Conservation (phyloP, 2,113 vertebrate genomes). For the Labeo catla region DNA sequence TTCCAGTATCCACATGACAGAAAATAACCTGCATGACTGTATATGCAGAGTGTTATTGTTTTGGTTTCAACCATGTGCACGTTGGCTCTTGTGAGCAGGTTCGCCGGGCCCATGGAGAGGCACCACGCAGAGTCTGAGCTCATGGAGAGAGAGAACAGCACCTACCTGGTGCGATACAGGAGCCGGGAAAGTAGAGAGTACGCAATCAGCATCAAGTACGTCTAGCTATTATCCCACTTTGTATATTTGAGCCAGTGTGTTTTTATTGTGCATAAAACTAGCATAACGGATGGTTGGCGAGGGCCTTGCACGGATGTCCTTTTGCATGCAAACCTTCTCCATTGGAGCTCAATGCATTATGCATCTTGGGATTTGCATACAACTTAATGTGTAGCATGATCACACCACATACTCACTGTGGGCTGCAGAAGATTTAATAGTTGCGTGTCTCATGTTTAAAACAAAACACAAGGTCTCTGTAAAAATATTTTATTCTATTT, state of each 20-base stretch:
- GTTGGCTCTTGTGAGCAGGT: conserved; percentile 75
- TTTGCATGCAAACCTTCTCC: conserved; percentile 18
- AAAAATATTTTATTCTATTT: neutral
- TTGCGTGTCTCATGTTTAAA: neutral
- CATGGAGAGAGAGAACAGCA: conserved; percentile 86
- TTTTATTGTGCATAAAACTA: neutral
- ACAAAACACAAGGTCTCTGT: neutral
- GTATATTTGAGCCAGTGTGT: neutral
- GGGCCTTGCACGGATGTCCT: neutral
- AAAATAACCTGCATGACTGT: conserved; percentile 16
- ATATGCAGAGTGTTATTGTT: conserved; percentile 54
- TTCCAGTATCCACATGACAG: conserved; percentile 15
- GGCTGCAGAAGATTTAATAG: conserved; percentile 17
- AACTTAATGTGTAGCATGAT: conserved; percentile 1
- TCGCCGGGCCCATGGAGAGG: conserved; percentile 92
- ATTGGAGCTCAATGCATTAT: neutral
- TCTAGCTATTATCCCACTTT: conserved; percentile 38
- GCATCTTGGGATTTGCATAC: conserved; percentile 4
- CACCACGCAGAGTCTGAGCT: conserved; percentile 90
- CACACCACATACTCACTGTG: neutral
- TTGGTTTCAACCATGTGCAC: conserved; percentile 52
- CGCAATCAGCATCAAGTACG: conserved; percentile 97
- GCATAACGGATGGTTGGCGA: neutral
- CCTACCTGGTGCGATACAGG: conserved; percentile 89
- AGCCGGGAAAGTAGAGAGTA: conserved; percentile 91